Conservation (phyloP, 2,888 invertebrate species). For the Ashinkailepas kermadecensis region DNA sequence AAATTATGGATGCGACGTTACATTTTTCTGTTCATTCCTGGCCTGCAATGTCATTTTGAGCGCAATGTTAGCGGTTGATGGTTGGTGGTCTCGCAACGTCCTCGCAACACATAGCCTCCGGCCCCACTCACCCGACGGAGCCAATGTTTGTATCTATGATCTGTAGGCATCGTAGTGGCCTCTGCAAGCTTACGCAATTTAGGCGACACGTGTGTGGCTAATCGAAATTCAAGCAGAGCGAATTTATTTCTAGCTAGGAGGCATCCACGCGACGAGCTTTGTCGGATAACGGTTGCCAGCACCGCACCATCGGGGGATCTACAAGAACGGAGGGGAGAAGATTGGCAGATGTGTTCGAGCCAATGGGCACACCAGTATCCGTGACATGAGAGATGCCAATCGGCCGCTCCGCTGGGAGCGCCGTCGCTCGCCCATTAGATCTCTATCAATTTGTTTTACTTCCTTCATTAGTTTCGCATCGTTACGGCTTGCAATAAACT, state of each 20-base stretch:
- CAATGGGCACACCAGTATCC: background rate
- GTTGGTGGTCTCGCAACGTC: too few species aligned
- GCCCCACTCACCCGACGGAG: too few species aligned
- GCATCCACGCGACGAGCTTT: background rate
- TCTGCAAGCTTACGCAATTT: too few species aligned
- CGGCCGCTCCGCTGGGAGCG: background rate
- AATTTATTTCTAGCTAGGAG: background rate
- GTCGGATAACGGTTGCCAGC: background rate
- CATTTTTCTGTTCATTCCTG: too few species aligned
- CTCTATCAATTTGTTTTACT: background rate
- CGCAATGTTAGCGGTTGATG: too few species aligned
- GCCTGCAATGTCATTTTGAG: too few species aligned
- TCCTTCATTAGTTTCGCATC: slow-evolving; percentile 17
- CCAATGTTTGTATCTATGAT: too few species aligned
- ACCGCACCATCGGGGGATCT: background rate
- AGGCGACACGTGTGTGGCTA: background rate
- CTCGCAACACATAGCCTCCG: too few species aligned
- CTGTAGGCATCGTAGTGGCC: too few species aligned
- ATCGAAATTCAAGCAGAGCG: background rate
- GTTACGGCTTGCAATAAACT: slow-evolving; percentile 20
- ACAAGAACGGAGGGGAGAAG: background rate
- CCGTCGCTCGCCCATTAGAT: background rate
- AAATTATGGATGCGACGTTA: too few species aligned
- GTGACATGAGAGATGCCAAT: slow-evolving; percentile 10
- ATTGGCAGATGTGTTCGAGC: background rate